Evolutionary conservation across 2,113 vertebrate species (phyloP).

Genomic region (Illadopsis cleaveri): DNA sequence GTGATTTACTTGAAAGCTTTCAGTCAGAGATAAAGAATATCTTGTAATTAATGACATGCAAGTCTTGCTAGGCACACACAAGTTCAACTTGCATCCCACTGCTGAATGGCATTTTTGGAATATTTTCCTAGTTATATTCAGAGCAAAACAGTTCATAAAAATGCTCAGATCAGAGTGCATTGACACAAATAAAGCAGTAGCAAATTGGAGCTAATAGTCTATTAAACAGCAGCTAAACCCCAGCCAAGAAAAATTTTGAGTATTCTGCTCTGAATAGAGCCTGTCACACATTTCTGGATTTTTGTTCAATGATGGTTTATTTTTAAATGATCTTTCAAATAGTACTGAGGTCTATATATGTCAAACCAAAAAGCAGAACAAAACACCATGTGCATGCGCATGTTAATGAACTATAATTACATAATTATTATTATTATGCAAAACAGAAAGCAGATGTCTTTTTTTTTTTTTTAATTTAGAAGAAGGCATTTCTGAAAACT

Average conservation of each 20-base stretch:
- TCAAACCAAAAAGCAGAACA: constrained; percentile 39
- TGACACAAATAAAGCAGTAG: constrained; percentile 19
- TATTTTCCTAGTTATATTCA: not conserved
- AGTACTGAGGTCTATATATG: constrained; percentile 1
- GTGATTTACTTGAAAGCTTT: not conserved
- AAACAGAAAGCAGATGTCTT: constrained; percentile 44
- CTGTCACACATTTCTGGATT: constrained; percentile 14
- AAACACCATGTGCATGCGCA: constrained; percentile 21
- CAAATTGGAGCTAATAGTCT: constrained; percentile 18
- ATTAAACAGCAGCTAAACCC: constrained; percentile 2
- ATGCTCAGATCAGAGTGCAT: not conserved
- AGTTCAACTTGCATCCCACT: not conserved
- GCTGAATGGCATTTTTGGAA: not conserved
- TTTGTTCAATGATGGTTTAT: constrained; percentile 22
- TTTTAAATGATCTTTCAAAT: constrained; percentile 40
- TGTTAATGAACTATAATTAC: constrained; percentile 53
- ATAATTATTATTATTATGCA: constrained; percentile 44
- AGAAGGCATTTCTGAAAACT: not conserved
- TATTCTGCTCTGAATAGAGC: not conserved
- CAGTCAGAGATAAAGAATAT: not conserved
- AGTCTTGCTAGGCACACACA: not conserved
- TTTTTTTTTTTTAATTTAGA: not conserved
- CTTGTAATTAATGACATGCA: not conserved
- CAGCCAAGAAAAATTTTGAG: constrained; percentile 22
- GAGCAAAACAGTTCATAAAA: not conserved